Evolutionary conservation across 2,797 vertebrate species (phyloP).

Genomic region (Caiman crocodilus): DNA sequence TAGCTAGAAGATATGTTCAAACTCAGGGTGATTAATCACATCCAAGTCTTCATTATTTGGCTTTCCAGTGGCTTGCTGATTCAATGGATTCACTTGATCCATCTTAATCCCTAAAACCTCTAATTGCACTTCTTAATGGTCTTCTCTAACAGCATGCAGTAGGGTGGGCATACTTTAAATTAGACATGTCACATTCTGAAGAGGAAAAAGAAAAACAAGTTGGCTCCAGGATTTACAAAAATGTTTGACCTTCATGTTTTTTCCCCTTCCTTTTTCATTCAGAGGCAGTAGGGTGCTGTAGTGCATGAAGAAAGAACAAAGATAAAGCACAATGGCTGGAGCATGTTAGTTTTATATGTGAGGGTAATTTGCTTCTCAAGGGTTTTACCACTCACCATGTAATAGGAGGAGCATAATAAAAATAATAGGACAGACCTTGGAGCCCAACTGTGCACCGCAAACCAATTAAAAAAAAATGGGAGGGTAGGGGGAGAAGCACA

Average conservation of each 20-base stretch:
- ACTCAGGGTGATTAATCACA: not conserved
- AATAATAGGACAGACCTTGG: not conserved
- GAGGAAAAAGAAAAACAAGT: slow-evolving; percentile 46
- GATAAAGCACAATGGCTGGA: not conserved
- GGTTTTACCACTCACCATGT: not conserved
- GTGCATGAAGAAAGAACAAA: not conserved
- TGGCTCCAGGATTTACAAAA: slow-evolving; percentile 10
- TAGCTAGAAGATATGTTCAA: not conserved
- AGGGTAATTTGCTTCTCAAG: not conserved
- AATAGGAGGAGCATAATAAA: not conserved
- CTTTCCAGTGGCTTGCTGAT: slow-evolving; percentile 24
- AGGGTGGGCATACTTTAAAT: slow-evolving; percentile 1
- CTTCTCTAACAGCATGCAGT: slow-evolving; percentile 16
- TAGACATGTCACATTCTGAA: slow-evolving; percentile 33
- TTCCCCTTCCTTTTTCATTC: slow-evolving; percentile 2
- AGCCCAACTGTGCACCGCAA: not conserved
- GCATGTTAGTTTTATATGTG: not conserved
- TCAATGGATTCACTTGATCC: slow-evolving; percentile 25
- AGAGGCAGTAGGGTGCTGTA: not conserved
- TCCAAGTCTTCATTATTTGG: not conserved
- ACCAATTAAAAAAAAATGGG: not conserved
- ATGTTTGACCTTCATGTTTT: slow-evolving; percentile 22
- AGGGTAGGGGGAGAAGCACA: too few species aligned
- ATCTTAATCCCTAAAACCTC: slow-evolving; percentile 42
- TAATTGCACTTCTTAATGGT: slow-evolving; percentile 38